A percentile compares a stretch with the other conserved stretches of the same genome.
phyloP scores from a whole-genome alignment of 2,113 vertebrate species.

The Nymphicus hollandicus region DNA sequence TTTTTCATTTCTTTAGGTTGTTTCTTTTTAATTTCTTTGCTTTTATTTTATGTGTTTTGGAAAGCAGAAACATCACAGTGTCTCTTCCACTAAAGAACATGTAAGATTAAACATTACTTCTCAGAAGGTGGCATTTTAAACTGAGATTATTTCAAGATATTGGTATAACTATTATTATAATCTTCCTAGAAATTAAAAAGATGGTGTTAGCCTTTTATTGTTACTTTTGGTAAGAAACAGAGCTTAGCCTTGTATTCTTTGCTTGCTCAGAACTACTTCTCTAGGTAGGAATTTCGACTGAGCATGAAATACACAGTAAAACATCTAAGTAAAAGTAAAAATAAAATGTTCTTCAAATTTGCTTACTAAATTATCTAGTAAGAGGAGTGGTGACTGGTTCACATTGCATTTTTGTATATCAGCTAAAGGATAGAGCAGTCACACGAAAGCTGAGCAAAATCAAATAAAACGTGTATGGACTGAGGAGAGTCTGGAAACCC shows the following conservation, averaged over 20 bases:
- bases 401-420: neutral
- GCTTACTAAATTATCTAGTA: neutral
- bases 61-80: neutral
- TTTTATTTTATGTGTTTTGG: neutral
- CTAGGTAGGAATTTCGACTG: neutral
- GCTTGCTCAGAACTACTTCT: neutral
- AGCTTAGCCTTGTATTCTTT: neutral
- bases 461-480: neutral
- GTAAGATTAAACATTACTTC: neutral
- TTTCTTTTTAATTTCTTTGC: neutral
- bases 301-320: neutral
- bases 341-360: neutral
- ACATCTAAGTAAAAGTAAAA: neutral
- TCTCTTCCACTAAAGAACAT: neutral
- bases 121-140: neutral
- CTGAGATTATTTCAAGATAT: neutral
- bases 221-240: neutral
- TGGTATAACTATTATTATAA: neutral
- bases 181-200: neutral
- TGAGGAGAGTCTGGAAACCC: neutral
- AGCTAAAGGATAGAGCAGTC: neutral
- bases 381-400: neutral
- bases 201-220: neutral
- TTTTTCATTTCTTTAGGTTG: neutral
- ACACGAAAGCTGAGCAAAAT: neutral